Evolutionary conservation across 2,888 invertebrate genomes (phyloP).

Genomic region (Mesorhabditis spiculigera): DNA sequence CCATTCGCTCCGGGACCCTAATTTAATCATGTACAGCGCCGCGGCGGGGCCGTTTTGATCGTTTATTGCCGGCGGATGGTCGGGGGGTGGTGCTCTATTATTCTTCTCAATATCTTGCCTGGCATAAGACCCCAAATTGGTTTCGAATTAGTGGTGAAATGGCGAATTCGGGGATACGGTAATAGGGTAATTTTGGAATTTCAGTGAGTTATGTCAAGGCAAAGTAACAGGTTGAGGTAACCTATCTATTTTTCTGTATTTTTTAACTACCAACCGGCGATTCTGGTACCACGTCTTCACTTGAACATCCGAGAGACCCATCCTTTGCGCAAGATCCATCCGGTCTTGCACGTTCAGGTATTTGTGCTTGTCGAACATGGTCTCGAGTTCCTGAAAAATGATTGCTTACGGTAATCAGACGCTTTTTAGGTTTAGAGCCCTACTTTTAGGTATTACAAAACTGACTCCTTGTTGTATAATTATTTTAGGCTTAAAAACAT

Average conservation of each 20-base stretch:
- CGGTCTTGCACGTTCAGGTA: slow-evolving; percentile 68
- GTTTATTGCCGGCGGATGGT: background rate
- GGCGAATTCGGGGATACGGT: too few relatives aligned
- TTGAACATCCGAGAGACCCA: slow-evolving; percentile 95
- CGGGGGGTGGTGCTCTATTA: background rate
- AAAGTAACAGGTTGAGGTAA: too few relatives aligned
- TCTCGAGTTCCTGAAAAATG: slow-evolving; percentile 46
- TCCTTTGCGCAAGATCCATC: slow-evolving; percentile 86
- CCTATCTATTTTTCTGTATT: too few relatives aligned
- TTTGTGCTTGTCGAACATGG: slow-evolving; percentile 52
- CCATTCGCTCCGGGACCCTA: background rate
- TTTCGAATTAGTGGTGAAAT: background rate
- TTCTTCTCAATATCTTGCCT: background rate
- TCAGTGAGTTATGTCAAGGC: too few relatives aligned
- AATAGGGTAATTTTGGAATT: too few relatives aligned
- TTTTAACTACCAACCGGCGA: slow-evolving; percentile 71
- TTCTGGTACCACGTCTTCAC: slow-evolving; percentile 99
- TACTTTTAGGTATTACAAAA: too few relatives aligned
- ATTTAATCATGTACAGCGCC: too few relatives aligned
- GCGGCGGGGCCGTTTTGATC: too few relatives aligned
- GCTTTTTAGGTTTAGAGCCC: too few relatives aligned
- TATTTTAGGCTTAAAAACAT: background rate
- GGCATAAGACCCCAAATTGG: background rate
- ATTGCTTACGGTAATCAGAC: too few relatives aligned
- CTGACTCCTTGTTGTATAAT: too few relatives aligned